A percentile compares a stretch with the other conserved stretches of the same genome.
These are phyloP conservation scores for Nezara viridula DNA, from an alignment of 2,888 invertebrate species.

Conservation along the genomic window DNA sequence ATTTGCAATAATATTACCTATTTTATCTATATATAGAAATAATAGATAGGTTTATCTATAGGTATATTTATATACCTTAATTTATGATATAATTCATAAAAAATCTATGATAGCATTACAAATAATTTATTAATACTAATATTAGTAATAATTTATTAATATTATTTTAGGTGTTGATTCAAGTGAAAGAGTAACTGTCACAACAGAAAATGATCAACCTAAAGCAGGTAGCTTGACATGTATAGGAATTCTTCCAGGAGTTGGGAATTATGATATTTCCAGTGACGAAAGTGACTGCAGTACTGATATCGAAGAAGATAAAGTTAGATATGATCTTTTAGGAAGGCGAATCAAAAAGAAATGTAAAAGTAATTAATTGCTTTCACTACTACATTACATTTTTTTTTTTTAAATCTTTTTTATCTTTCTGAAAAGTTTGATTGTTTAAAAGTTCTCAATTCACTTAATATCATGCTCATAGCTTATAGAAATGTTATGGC, in stretches of 20 bases:
- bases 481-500: neutral
- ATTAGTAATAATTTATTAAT: no score
- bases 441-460: neutral
- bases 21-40: no score
- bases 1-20: no score
- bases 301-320: conserved; percentile 74
- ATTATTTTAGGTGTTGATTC: conserved; percentile 63
- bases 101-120: neutral
- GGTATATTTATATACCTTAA: no score
- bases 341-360: conserved; percentile 65
- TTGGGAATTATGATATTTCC: conserved; percentile 84
- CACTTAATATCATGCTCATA: neutral
- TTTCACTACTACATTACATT: neutral
- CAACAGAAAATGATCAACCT: neutral
- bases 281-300: conserved; percentile 78
- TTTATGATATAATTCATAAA: no score
- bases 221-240: conserved; percentile 72
- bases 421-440: no score
- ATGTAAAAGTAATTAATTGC: conserved; percentile 52
- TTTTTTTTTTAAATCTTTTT: neutral
- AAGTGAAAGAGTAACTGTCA: conserved; percentile 49
- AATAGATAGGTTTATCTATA: no score
- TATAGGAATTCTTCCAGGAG: conserved; percentile 86
- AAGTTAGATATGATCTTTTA: conserved; percentile 65
- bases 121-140: no score